Evolutionary conservation across 2,113 vertebrate species (phyloP).

Genomic region (Lontra canadensis): DNA sequence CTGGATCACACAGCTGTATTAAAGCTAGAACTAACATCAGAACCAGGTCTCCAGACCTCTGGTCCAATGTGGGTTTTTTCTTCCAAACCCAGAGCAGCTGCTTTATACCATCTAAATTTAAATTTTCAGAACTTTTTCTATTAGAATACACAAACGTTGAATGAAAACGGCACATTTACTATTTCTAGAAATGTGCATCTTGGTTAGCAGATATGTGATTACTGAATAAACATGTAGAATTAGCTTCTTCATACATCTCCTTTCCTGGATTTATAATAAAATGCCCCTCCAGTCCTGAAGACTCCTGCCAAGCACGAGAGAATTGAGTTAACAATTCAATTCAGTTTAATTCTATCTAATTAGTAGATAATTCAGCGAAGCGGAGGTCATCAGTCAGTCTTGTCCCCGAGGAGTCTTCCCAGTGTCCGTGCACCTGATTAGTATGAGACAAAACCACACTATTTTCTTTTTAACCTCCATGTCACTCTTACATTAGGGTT

Average conservation of each 20-base stretch:
- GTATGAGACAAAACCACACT: not conserved
- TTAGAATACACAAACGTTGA: not conserved
- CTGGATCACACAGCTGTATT: not conserved
- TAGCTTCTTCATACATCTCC: not conserved
- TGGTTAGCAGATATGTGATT: not conserved
- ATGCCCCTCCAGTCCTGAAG: not conserved
- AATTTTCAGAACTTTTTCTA: not conserved
- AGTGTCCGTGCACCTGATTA: not conserved
- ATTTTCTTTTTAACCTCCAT: not conserved
- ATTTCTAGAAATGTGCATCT: not conserved
- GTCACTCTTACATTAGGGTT: not conserved
- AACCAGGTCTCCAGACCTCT: not conserved
- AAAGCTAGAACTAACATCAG: not conserved
- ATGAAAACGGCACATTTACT: slow-evolving; percentile 12
- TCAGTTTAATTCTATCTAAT: not conserved
- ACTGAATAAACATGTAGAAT: not conserved
- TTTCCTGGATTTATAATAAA: slow-evolving; percentile 9
- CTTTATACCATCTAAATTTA: not conserved
- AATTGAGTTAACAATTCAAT: not conserved
- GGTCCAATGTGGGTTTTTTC: not conserved
- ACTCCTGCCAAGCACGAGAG: not conserved
- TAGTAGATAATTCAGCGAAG: not conserved
- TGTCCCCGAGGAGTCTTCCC: not conserved
- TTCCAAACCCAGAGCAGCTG: not conserved
- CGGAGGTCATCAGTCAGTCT: not conserved